Evolutionary conservation across 2,797 vertebrate species (phyloP), one percentile per base, ranked within the genome.

Genomic region (Mionectes olivaceus): DNA sequence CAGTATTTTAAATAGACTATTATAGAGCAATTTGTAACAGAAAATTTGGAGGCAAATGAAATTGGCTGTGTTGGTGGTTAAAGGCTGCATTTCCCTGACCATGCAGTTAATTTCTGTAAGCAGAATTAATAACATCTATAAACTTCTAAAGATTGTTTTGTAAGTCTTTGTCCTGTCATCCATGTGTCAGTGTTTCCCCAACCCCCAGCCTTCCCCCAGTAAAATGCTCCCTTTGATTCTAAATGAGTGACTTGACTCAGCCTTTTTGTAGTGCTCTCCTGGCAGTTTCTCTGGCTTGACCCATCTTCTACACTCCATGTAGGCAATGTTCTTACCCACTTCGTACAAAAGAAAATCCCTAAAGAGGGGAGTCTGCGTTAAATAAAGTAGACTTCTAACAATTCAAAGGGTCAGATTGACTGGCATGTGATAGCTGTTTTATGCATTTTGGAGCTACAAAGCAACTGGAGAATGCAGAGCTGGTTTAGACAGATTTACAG

Each of bases 161-260:
- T 73, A 47, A 65, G 57, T 53, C 46, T n/a, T 27, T 67, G 41
- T 43, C 0, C 0, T 76, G 50, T 81, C 1, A 1, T 43, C 28
- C 30, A 12, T 11, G 10, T 78, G 56, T 74, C 41, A 19, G n/a
- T 67, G 71, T 79, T 69, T 22, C 17, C 19, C 25, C 22, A 2
- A 2, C 10, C 15, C 35, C 23, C 6, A 14, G 22, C 53, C 28
- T 76, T 89, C 9, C 19, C 22, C 15, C 28, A 52, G 46, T 89
- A 33, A 88, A 75, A 81, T 65, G 55, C 35, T 88, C 28, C 59
- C 27, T 93, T 94, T 90, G 80, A 83, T 90, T 91, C 57, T 64
- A 30, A 86, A 33, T 65, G 25, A 86, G 32, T 74, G 47, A 55
- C 47, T 87, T 87, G 73, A 44, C 61, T 86, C 35, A 52, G 76